These are phyloP conservation scores for Acleris sparsana DNA, from an alignment of 2,888 invertebrate species.

Conservation along the genomic window DNA sequence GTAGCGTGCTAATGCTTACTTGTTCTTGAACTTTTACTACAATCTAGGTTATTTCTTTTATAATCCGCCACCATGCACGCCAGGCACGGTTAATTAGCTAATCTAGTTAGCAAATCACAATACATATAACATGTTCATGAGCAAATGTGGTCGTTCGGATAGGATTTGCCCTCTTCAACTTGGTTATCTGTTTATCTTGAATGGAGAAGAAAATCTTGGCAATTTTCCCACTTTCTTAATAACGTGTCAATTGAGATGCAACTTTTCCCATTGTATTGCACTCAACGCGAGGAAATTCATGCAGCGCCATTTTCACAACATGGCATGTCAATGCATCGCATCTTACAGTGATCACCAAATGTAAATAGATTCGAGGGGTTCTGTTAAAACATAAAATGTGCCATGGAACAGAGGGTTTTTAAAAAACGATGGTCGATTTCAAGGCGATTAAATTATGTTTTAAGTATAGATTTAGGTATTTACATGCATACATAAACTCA, in stretches of 20 bases:
- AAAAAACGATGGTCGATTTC: too few species aligned
- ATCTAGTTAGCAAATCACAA: not conserved
- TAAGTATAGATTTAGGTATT: too few species aligned
- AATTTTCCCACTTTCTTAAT: conserved; percentile 19
- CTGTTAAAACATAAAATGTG: too few species aligned
- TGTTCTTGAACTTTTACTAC: conserved; percentile 31
- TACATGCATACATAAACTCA: too few species aligned
- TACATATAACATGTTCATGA: conserved; percentile 1
- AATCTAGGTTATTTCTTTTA: conserved; percentile 25
- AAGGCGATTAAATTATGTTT: too few species aligned
- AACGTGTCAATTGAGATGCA: conserved; percentile 15
- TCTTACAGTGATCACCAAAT: too few species aligned
- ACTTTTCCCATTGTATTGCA: conserved; percentile 31
- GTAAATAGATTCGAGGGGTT: too few species aligned
- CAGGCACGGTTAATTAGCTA: conserved; percentile 10
- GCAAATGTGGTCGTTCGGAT: not conserved
- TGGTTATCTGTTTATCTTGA: conserved; percentile 16
- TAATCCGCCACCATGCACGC: too few species aligned
- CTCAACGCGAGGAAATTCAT: conserved; percentile 17
- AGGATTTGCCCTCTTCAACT: conserved; percentile 1
- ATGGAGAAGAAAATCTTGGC: conserved; percentile 21
- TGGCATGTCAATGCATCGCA: conserved; percentile 16
- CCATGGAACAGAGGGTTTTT: too few species aligned
- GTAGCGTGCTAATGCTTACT: conserved; percentile 19
- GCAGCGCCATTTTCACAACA: conserved; percentile 6